These are phyloP conservation scores for Lepilemur septentrionalis DNA, from an alignment of 2,797 vertebrate genomes.

Conservation along the genomic window DNA sequence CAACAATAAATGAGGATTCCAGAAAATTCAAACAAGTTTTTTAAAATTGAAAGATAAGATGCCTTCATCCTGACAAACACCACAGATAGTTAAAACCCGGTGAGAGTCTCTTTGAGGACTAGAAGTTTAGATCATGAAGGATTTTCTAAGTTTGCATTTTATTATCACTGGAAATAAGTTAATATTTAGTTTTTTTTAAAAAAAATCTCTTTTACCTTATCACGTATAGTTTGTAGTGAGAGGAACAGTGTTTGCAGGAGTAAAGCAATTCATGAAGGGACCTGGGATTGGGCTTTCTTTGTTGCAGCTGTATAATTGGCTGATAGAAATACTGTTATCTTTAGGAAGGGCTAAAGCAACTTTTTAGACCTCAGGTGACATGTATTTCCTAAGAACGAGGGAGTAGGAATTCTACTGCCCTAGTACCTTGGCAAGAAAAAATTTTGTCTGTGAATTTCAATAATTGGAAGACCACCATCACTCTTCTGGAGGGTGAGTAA, in stretches of 20 bases:
- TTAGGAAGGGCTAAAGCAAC: constrained; percentile 50
- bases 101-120: not conserved
- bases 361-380: constrained; percentile 65
- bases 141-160: not conserved
- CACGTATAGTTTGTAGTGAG: constrained; percentile 14
- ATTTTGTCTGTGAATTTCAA: constrained; percentile 8
- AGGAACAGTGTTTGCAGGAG: constrained; percentile 58
- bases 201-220: constrained; percentile 25
- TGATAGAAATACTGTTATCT: constrained; percentile 62
- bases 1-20: not conserved
- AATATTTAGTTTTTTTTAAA: not conserved
- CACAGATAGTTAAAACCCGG: not conserved
- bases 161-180: not conserved
- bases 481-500: not conserved
- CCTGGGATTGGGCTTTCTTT: constrained; percentile 34
- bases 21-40: not conserved
- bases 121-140: not conserved
- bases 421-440: not conserved
- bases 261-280: constrained; percentile 61
- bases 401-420: not conserved
- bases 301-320: constrained; percentile 66
- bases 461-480: not conserved
- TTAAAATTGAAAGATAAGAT: not conserved
- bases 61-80: not conserved
- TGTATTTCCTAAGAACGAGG: constrained; percentile 39